Evolutionary conservation across 2,888 invertebrate genomes (phyloP).

Genomic region (Acanthosepion pharaonis): DNA sequence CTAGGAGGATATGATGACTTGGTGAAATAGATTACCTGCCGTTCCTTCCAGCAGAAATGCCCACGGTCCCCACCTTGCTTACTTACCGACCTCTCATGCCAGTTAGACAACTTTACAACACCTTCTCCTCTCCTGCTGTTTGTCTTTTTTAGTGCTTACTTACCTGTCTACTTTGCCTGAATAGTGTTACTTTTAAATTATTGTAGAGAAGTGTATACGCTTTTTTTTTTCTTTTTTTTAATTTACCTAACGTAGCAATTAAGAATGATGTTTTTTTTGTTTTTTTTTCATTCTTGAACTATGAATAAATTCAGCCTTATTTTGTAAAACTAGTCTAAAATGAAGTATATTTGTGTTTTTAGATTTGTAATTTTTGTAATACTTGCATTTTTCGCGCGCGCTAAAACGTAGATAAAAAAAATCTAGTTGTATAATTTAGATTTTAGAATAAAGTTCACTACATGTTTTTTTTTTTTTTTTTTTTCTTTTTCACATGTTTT

Average conservation of each 20-base stretch:
- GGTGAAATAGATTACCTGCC: not conserved
- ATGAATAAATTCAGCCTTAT: no score
- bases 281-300: no score
- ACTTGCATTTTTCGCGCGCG: no score
- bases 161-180: not conserved
- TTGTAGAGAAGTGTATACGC: not conserved
- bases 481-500: no score
- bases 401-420: no score
- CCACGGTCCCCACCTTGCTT: not conserved
- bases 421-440: no score
- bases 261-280: not conserved
- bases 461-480: no score
- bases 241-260: not conserved
- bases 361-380: no score
- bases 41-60: not conserved
- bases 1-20: not conserved
- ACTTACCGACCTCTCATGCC: not conserved
- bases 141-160: not conserved
- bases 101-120: not conserved
- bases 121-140: not conserved
- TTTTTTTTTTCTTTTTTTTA: no score
- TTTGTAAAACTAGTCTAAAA: no score
- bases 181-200: not conserved
- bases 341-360: no score
- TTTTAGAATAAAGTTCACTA: no score